These are phyloP conservation scores for Corvus moneduloides DNA, from an alignment of 2,113 vertebrate species.

Conservation along the genomic window DNA sequence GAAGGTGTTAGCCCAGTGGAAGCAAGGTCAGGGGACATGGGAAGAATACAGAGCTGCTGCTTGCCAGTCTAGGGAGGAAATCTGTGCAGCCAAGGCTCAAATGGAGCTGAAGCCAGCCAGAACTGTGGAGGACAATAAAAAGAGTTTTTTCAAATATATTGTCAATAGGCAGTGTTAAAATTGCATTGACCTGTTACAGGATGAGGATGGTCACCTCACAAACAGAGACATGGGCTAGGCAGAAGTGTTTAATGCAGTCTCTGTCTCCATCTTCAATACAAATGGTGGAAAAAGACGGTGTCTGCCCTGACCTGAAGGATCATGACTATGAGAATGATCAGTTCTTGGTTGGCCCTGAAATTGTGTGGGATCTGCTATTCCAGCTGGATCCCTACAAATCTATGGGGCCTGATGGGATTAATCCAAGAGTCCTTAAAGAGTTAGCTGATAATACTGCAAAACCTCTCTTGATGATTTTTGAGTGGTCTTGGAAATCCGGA, in stretches of 20 bases:
- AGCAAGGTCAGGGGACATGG: not conserved
- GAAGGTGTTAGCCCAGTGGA: not conserved
- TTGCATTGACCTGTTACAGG: not conserved
- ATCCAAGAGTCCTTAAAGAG: not conserved
- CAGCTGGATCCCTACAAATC: not conserved
- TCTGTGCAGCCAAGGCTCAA: not conserved
- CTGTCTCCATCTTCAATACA: not conserved
- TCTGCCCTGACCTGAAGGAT: not conserved
- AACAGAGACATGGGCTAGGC: not conserved
- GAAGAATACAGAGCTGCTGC: not conserved
- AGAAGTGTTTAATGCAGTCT: not conserved
- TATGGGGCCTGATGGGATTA: not conserved
- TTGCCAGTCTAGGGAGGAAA: not conserved
- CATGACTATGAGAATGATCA: not conserved
- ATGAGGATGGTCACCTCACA: not conserved
- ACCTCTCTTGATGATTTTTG: not conserved
- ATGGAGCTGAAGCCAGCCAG: not conserved
- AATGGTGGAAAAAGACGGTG: not conserved
- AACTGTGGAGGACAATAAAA: not conserved
- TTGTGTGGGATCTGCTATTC: not conserved
- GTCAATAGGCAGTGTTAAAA: not conserved
- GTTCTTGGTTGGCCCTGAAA: fast-evolving
- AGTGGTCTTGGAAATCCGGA: not conserved
- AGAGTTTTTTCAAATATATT: not conserved
- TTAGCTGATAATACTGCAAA: not conserved